Conservation (phyloP, 2,888 invertebrate genomes). For the Hypomecis atomaria region DNA sequence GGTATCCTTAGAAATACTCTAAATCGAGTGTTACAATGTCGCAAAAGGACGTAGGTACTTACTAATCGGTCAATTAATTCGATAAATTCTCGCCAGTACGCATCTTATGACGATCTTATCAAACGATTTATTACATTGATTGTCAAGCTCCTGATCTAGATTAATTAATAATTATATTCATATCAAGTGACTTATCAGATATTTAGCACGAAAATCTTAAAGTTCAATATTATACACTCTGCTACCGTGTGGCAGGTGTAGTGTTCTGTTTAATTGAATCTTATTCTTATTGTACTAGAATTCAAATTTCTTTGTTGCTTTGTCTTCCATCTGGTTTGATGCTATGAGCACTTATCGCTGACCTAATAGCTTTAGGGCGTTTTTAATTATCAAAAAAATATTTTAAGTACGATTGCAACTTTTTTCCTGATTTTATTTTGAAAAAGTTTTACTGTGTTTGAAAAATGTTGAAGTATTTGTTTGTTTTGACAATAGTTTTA, state of each 20-base stretch:
- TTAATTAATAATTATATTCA: conserved; percentile 1
- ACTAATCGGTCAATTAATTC: background rate
- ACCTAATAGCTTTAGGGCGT: too few species aligned
- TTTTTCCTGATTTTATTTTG: too few species aligned
- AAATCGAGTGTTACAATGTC: too few species aligned
- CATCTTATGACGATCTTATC: background rate
- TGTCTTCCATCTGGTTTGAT: too few species aligned
- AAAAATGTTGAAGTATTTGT: conserved; percentile 10
- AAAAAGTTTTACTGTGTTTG: too few species aligned
- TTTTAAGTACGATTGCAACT: too few species aligned
- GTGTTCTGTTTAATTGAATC: background rate
- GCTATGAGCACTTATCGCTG: too few species aligned
- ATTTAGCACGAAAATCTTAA: background rate
- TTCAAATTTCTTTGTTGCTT: background rate
- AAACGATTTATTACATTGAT: background rate
- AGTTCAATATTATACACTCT: background rate
- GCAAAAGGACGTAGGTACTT: too few species aligned
- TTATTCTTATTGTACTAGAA: background rate
- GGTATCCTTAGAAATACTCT: background rate
- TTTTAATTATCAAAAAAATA: too few species aligned
- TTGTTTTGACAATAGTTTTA: conserved; percentile 1
- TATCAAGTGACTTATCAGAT: background rate
- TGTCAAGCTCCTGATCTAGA: background rate
- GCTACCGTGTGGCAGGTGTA: background rate
- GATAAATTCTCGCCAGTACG: background rate